A percentile compares a stretch with the other conserved stretches of the same genome.
These are phyloP conservation scores for Andrena fulva DNA, from an alignment of 2,888 invertebrate species.

Conservation along the genomic window DNA sequence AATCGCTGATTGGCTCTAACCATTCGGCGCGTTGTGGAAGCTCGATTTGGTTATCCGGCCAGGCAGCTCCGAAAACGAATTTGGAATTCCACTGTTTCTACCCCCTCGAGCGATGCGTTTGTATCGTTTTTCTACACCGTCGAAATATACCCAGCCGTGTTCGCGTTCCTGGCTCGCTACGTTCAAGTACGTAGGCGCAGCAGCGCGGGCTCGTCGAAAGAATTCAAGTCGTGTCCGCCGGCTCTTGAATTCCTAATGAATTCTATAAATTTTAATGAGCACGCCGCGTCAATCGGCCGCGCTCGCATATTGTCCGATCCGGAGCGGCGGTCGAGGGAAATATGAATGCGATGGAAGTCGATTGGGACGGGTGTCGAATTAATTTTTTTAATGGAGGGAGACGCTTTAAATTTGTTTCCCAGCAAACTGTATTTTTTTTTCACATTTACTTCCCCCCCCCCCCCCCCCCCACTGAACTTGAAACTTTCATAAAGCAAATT, in stretches of 20 bases:
- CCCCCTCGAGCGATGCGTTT: no score
- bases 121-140: no score
- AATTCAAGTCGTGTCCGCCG: constrained; percentile 30
- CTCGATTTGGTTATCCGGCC: no score
- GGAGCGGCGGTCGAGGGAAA: neutral
- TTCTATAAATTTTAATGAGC: constrained; percentile 75
- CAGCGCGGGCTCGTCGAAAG: constrained; percentile 16
- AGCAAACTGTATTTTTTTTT: neutral
- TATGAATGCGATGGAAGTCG: constrained; percentile 1
- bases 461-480: neutral
- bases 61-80: no score
- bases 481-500: neutral
- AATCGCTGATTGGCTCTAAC: no score
- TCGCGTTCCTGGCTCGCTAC: constrained; percentile 11
- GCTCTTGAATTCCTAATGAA: constrained; percentile 69
- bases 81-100: no score
- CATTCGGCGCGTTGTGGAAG: no score
- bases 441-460: neutral
- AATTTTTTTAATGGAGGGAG: neutral
- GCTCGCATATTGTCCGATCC: constrained; percentile 31
- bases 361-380: neutral
- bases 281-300: constrained; percentile 11
- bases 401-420: neutral
- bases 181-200: constrained; percentile 6
- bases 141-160: neutral